Evolutionary conservation across 2,113 vertebrate genomes (phyloP).

Genomic region (Leucoraja erinaceus): DNA sequence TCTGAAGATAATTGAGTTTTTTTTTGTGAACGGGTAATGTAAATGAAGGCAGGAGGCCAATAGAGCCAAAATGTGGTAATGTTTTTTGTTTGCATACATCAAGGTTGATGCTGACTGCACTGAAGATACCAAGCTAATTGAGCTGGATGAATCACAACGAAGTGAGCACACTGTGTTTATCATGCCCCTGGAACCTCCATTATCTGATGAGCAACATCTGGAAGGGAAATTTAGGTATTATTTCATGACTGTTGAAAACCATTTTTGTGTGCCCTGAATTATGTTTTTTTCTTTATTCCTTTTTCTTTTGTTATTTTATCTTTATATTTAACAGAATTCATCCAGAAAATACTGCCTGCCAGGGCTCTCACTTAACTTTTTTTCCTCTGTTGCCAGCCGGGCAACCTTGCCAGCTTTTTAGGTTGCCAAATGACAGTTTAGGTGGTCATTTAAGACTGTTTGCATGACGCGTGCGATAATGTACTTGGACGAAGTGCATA

Average conservation of each 20-base stretch:
- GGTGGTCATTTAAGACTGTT: no score
- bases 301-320: no score
- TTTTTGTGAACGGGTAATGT: background rate
- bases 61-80: conserved; percentile 8
- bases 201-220: conserved; percentile 58
- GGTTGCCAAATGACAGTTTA: no score
- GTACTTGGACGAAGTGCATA: no score
- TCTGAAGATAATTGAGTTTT: background rate
- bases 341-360: background rate
- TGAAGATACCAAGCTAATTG: conserved; percentile 80
- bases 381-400: no score
- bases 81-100: conserved; percentile 43
- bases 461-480: no score
- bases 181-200: conserved; percentile 78
- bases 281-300: no score
- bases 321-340: background rate
- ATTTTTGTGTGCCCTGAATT: background rate
- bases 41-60: background rate
- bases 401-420: no score
- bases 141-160: conserved; percentile 91
- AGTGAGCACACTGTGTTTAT: conserved; percentile 94
- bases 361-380: no score
- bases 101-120: conserved; percentile 77
- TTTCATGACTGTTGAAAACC: background rate
- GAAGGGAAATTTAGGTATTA: conserved; percentile 70